Evolutionary conservation across 2,113 vertebrate genomes (phyloP).

Genomic region (Todiramphus saurophagus): DNA sequence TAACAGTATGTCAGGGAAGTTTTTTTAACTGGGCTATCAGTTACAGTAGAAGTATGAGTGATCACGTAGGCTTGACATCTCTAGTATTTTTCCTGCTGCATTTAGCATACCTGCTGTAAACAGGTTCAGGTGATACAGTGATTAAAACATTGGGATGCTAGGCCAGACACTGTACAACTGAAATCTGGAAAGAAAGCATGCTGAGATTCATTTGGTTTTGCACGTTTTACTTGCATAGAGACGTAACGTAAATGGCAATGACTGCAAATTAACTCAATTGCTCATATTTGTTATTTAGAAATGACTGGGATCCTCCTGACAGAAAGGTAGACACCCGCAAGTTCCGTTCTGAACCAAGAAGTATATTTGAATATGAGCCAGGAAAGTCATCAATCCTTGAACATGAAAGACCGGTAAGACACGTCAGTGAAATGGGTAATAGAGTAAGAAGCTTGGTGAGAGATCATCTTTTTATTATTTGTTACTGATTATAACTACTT

Average conservation of each 20-base stretch:
- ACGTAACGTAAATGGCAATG: neutral
- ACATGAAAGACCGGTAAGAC: constrained; percentile 93
- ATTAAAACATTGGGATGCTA: neutral
- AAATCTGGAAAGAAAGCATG: neutral
- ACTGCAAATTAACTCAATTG: neutral
- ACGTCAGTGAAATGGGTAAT: neutral
- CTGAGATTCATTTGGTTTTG: neutral
- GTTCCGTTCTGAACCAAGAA: constrained; percentile 95
- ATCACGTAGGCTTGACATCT: neutral
- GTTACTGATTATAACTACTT: neutral
- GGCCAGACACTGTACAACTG: neutral
- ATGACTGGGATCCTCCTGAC: constrained; percentile 96
- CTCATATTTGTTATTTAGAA: constrained; percentile 73
- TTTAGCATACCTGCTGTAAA: neutral
- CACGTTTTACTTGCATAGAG: neutral
- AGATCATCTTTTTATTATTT: neutral
- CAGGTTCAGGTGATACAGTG: neutral
- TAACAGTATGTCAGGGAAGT: neutral
- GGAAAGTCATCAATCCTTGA: constrained; percentile 97
- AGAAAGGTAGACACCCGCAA: constrained; percentile 96
- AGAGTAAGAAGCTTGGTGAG: neutral
- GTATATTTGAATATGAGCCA: constrained; percentile 98
- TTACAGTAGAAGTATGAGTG: neutral
- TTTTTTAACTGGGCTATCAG: neutral
- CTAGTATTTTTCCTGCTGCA: neutral